These are phyloP conservation scores for Agrochola litura DNA, from an alignment of 2,888 invertebrate species.

Conservation along the genomic window DNA sequence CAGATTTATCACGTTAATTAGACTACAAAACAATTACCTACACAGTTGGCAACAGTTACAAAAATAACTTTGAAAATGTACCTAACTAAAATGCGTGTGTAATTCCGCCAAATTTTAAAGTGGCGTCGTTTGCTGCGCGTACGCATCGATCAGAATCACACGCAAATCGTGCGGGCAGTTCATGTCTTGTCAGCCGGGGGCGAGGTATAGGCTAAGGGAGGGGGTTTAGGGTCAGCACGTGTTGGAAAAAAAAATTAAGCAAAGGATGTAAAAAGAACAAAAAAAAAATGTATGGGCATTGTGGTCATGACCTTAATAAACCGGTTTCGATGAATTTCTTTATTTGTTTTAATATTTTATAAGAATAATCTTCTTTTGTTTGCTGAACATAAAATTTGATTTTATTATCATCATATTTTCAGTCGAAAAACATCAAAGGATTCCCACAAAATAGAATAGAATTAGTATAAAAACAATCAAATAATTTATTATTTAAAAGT, in stretches of 20 bases:
- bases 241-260: constrained; percentile 26
- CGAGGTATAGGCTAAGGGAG: constrained; percentile 10
- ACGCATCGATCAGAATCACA: constrained; percentile 75
- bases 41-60: not conserved
- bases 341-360: too few species aligned
- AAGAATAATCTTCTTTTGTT: too few species aligned
- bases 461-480: too few species aligned
- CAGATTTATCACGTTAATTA: constrained; percentile 47
- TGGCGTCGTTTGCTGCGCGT: constrained; percentile 60
- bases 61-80: constrained; percentile 28
- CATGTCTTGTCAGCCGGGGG: constrained; percentile 64
- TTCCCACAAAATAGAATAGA: not conserved
- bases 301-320: not conserved
- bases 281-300: not conserved
- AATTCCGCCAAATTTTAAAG: constrained; percentile 69
- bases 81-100: constrained; percentile 2
- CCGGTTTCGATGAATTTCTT: too few species aligned
- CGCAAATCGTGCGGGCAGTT: constrained; percentile 75
- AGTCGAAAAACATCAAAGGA: too few species aligned
- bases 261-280: not conserved
- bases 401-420: too few species aligned
- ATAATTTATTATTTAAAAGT: too few species aligned
- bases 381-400: too few species aligned
- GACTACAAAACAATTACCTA: constrained; percentile 12
- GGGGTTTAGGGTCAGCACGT: constrained; percentile 58